Evolutionary conservation across 2,888 invertebrate genomes (phyloP).

Genomic region (Sarcophaga rosellei): DNA sequence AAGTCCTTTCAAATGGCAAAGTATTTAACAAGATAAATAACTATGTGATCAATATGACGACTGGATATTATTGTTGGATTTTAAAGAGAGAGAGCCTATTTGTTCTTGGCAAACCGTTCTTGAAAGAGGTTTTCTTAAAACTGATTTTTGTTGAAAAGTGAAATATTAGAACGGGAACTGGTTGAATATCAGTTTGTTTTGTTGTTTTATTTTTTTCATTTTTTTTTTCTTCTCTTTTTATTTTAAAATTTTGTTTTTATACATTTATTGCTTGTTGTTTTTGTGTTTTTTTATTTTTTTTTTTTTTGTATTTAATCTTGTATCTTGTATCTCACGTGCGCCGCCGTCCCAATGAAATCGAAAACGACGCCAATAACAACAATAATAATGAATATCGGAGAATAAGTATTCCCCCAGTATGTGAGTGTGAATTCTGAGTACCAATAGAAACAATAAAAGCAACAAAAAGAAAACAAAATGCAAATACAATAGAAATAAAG

Average conservation of each 20-base stretch:
- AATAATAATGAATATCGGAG: conserved; percentile 10
- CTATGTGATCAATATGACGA: conserved; percentile 3
- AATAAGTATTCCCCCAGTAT: conserved; percentile 26
- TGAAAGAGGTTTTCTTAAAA: conserved; percentile 78
- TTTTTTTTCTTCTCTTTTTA: conserved; percentile 28
- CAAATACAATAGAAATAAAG: conserved; percentile 38
- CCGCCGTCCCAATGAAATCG: conserved; percentile 50
- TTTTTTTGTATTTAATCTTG: conserved; percentile 20
- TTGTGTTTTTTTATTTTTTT: conserved; percentile 1
- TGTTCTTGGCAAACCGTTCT: conserved; percentile 76
- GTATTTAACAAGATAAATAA: neutral
- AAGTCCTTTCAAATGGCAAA: no score
- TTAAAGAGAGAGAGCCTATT: conserved; percentile 42
- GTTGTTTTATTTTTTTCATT: conserved; percentile 23
- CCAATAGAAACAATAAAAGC: conserved; percentile 27
- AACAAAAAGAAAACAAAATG: conserved; percentile 38
- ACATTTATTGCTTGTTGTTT: no score
- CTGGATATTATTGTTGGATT: conserved; percentile 41
- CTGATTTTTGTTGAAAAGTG: conserved; percentile 79
- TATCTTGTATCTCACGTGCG: conserved; percentile 71
- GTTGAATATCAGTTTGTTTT: conserved; percentile 59
- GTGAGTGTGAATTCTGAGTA: conserved; percentile 19
- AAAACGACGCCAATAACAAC: conserved; percentile 47
- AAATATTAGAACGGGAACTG: conserved; percentile 76
- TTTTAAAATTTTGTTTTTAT: conserved; percentile 53